Conservation (phyloP, 2,113 vertebrate genomes). For the Calidris pugnax region DNA sequence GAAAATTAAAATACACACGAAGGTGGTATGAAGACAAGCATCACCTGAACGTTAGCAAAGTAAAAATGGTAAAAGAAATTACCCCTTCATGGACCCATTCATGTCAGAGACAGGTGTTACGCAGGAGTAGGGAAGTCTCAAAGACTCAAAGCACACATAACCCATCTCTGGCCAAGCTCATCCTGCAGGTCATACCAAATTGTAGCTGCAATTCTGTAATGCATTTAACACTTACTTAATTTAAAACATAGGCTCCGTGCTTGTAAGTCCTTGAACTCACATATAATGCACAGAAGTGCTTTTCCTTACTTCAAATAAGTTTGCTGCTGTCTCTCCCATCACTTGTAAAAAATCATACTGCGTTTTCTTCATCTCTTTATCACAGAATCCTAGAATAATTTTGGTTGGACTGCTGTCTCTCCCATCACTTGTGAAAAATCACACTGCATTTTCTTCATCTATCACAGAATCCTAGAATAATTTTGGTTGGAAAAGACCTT, state of each 20-base stretch:
- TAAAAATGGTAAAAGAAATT: not conserved
- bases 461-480: not conserved
- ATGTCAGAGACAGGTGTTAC: not conserved
- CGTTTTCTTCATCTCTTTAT: not conserved
- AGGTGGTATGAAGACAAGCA: not conserved
- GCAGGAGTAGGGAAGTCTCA: not conserved
- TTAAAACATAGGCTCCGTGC: not conserved
- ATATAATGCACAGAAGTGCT: not conserved
- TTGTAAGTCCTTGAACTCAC: not conserved
- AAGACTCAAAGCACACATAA: not conserved
- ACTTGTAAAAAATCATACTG: not conserved
- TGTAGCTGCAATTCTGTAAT: not conserved
- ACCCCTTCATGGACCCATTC: not conserved
- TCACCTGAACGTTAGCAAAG: not conserved
- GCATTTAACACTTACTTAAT: not conserved
- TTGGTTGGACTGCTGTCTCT: not conserved
- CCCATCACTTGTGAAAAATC: not conserved
- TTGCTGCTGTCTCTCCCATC: not conserved
- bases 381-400: not conserved
- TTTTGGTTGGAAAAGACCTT: not conserved
- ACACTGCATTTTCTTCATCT: not conserved
- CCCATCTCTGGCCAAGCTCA: not conserved
- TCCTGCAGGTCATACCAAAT: not conserved
- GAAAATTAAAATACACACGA: conserved; percentile 24
- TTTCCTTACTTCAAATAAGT: not conserved